Evolutionary conservation across 1,140 invertebrate genomes (phyloP).

Genomic region (Caenorhabditis remanei): DNA sequence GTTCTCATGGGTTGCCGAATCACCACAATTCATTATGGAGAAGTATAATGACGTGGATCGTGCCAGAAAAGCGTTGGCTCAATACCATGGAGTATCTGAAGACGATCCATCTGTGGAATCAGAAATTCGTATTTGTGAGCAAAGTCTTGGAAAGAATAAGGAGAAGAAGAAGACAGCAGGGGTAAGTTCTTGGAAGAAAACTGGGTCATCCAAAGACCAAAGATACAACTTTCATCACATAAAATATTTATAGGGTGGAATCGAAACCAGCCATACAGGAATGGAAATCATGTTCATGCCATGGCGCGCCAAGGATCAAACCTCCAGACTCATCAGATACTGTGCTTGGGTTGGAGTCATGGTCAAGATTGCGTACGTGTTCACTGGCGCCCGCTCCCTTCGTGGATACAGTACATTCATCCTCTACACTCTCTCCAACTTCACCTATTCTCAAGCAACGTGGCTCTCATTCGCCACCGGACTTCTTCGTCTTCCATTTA

Average conservation of each 20-base stretch:
- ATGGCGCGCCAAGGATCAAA: constrained; percentile 66
- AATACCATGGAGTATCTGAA: constrained; percentile 63
- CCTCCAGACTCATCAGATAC: constrained; percentile 66
- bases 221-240: background rate
- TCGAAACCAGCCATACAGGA: constrained; percentile 51
- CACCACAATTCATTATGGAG: constrained; percentile 66
- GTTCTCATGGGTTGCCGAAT: constrained; percentile 64
- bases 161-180: constrained; percentile 54
- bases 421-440: constrained; percentile 59
- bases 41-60: constrained; percentile 60
- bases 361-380: constrained; percentile 70
- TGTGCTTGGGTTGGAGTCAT: constrained; percentile 69
- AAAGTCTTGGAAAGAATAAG: constrained; percentile 50
- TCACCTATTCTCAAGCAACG: constrained; percentile 34
- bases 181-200: background rate
- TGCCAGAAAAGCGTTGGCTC: constrained; percentile 64
- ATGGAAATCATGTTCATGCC: constrained; percentile 68
- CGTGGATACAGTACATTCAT: constrained; percentile 68
- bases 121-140: constrained; percentile 63
- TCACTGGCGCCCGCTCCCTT: constrained; percentile 68
- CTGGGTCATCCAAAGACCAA: background rate
- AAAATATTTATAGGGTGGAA: constrained; percentile 34
- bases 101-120: constrained; percentile 64
- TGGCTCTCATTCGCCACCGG: constrained; percentile 53
- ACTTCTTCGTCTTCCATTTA: constrained; percentile 67